Percentiles rank a stretch among this genome's conserved stretches.
Evolutionary conservation across 2,113 vertebrate genomes (phyloP).

Genomic region (Protobothrops mucrosquamatus): DNA sequence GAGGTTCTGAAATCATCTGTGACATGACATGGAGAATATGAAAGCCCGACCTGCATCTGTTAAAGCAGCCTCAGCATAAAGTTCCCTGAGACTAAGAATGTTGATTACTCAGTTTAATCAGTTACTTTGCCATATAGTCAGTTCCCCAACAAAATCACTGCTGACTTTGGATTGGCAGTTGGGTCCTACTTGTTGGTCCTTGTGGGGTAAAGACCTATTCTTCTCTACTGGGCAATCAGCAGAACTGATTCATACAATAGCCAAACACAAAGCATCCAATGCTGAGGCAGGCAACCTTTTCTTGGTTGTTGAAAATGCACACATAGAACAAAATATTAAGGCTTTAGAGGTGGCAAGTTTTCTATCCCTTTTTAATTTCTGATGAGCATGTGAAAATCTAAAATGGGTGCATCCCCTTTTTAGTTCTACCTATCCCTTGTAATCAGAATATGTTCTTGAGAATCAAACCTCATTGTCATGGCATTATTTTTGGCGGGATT

Average conservation of each 20-base stretch:
- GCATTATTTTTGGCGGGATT: background rate
- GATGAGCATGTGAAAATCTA: background rate
- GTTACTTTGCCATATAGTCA: background rate
- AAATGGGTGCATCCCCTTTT: background rate
- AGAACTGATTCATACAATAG: background rate
- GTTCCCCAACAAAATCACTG: background rate
- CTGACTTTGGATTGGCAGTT: background rate
- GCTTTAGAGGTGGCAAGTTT: background rate
- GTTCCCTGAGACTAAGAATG: background rate
- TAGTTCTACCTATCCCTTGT: background rate
- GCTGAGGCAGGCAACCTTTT: background rate
- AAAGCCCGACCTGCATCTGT: background rate
- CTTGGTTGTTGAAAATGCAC: background rate
- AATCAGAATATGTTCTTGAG: background rate
- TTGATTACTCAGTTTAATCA: background rate
- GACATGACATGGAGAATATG: background rate
- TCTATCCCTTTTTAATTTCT: background rate
- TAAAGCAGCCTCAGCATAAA: background rate
- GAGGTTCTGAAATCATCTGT: background rate
- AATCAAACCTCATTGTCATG: background rate
- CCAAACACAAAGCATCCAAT: background rate
- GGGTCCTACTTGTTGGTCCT: background rate
- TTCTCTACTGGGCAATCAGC: background rate
- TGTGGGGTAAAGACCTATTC: background rate
- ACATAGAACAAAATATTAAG: background rate